Percentiles rank a stretch among this genome's conserved stretches.
phyloP scores from a whole-genome alignment of 2,888 invertebrate species.

The Prosopocoilus inquinatus region DNA sequence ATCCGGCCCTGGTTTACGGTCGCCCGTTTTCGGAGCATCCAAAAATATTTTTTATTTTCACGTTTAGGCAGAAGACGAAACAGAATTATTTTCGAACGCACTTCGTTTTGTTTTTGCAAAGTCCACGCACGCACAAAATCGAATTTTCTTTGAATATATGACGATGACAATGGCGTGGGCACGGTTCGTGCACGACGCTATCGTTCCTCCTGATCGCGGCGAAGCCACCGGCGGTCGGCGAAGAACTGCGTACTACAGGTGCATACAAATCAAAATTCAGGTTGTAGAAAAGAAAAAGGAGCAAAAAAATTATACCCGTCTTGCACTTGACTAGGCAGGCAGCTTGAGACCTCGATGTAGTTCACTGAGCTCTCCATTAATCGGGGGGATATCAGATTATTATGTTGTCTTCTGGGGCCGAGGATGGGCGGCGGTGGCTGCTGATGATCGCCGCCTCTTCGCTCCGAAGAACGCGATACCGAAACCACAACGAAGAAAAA shows the following conservation, averaged over 20 bases:
- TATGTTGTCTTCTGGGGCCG: background rate
- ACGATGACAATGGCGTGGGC: too few relatives aligned
- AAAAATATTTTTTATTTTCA: too few relatives aligned
- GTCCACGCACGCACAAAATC: background rate
- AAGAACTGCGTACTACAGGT: constrained; percentile 23
- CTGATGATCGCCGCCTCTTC: background rate
- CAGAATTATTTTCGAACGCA: too few relatives aligned
- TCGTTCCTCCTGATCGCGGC: background rate
- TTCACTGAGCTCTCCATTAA: background rate
- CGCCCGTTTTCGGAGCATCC: too few relatives aligned
- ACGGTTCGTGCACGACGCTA: background rate
- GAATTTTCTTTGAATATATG: background rate
- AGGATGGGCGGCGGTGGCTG: background rate
- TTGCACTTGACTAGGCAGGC: background rate
- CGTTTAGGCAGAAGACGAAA: constrained; percentile 8
- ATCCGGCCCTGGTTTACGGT: too few relatives aligned
- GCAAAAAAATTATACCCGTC: background rate
- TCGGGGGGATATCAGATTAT: too few relatives aligned
- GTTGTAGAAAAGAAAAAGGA: constrained; percentile 13
- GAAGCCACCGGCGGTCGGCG: constrained; percentile 18
- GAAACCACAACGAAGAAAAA: background rate
- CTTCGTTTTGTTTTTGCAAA: background rate
- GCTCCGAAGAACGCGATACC: background rate
- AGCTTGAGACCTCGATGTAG: background rate
- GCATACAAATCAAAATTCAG: constrained; percentile 17